Percentiles rank a stretch among this genome's conserved stretches.
These are phyloP conservation scores for Bucco capensis DNA, from an alignment of 2,113 vertebrate genomes.

Conservation along the genomic window DNA sequence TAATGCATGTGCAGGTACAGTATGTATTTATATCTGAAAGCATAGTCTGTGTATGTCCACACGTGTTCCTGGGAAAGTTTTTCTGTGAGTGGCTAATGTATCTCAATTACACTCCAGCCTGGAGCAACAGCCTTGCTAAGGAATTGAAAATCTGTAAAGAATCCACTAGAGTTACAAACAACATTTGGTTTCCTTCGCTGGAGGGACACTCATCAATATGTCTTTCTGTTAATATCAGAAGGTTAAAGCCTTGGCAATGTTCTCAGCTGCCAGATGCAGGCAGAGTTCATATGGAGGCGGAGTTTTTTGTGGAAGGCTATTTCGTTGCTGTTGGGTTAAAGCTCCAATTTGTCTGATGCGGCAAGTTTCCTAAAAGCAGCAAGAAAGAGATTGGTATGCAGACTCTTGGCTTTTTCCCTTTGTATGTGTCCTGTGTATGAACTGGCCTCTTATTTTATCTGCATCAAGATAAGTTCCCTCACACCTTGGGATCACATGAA, in stretches of 20 bases:
- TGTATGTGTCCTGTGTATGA: not conserved
- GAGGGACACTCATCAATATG: constrained; percentile 43
- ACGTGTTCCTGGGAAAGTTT: constrained; percentile 63
- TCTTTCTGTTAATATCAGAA: constrained; percentile 43
- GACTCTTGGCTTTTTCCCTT: not conserved
- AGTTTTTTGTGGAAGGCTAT: not conserved
- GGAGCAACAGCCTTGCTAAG: constrained; percentile 39
- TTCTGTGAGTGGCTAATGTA: constrained; percentile 9
- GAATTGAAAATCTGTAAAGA: constrained; percentile 56
- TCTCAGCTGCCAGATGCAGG: constrained; percentile 29
- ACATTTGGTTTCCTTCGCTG: constrained; percentile 47
- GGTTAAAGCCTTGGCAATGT: constrained; percentile 48
- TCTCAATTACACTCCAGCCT: constrained; percentile 56
- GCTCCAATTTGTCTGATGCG: not conserved
- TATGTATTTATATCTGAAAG: constrained; percentile 66
- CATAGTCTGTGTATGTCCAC: constrained; percentile 45
- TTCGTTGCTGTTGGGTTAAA: constrained; percentile 24
- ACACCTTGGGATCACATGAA: not conserved
- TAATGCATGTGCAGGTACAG: constrained; percentile 53
- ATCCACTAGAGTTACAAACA: constrained; percentile 42
- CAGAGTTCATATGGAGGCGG: constrained; percentile 21
- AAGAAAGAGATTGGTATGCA: not conserved
- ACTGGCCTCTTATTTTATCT: not conserved
- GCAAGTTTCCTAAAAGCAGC: not conserved
- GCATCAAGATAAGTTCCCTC: not conserved